phyloP scores from a whole-genome alignment of 2,113 vertebrate species.

The Pleuronectes platessa region DNA sequence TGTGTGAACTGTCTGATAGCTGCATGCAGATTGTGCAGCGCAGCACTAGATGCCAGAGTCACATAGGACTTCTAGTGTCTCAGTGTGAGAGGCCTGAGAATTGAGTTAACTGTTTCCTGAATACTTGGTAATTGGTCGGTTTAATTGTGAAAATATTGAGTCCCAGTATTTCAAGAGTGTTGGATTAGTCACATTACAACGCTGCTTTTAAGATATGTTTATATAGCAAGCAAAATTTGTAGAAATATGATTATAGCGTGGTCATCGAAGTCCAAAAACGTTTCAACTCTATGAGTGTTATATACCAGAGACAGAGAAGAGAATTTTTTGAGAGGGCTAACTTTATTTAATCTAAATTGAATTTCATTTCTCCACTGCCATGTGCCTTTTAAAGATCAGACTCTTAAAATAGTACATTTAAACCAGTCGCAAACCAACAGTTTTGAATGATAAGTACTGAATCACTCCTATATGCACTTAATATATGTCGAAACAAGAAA shows the following conservation, averaged over 20 bases:
- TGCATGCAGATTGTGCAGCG: slow-evolving; percentile 29
- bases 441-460: not conserved
- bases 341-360: no score
- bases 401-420: not conserved
- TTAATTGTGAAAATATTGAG: not conserved
- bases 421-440: not conserved
- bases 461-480: not conserved
- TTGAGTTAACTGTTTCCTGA: slow-evolving; percentile 29
- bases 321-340: no score
- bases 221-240: no score
- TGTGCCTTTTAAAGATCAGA: no score
- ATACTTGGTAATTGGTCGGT: not conserved
- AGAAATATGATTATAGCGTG: not conserved
- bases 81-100: slow-evolving; percentile 30
- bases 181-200: not conserved
- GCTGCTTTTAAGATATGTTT: no score
- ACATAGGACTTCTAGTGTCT: slow-evolving; percentile 33
- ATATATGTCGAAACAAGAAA: not conserved
- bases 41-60: slow-evolving; percentile 36
- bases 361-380: no score
- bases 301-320: not conserved
- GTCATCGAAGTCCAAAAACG: not conserved
- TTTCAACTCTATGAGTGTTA: not conserved
- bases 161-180: not conserved
- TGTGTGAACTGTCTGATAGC: slow-evolving; percentile 1